phyloP scores from a whole-genome alignment of 2,113 vertebrate genomes.

The Elephantulus edwardii region DNA sequence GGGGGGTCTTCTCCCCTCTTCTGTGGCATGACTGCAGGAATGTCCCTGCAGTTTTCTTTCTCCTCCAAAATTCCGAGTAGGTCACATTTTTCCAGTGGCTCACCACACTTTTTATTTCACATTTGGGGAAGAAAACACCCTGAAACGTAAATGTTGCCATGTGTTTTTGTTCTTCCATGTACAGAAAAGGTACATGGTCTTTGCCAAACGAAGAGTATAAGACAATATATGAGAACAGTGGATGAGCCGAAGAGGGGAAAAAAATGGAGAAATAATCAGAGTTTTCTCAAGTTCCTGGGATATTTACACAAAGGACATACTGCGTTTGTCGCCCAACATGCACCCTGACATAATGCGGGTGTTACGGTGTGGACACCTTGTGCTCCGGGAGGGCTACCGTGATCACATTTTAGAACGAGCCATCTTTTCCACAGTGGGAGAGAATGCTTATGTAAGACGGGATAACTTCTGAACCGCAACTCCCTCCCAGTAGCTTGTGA shows the following conservation, averaged over 20 bases:
- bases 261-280: not conserved
- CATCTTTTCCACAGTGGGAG: not conserved
- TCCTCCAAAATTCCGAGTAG: not conserved
- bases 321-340: not conserved
- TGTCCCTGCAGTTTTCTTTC: not conserved
- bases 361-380: no score
- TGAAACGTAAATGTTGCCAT: not conserved
- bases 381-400: not conserved
- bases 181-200: not conserved
- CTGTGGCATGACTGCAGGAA: not conserved
- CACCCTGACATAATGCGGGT: accelerated
- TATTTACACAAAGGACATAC: not conserved
- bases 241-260: not conserved
- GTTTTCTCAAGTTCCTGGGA: not conserved
- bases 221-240: not conserved
- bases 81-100: not conserved
- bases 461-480: not conserved
- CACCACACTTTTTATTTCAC: not conserved
- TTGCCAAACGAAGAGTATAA: not conserved
- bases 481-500: not conserved
- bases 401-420: not conserved
- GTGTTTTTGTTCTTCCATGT: not conserved
- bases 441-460: not conserved
- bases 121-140: not conserved
- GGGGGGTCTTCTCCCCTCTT: not conserved